phyloP scores from a whole-genome alignment of 2,113 vertebrate genomes.

The Pogona vitticeps region DNA sequence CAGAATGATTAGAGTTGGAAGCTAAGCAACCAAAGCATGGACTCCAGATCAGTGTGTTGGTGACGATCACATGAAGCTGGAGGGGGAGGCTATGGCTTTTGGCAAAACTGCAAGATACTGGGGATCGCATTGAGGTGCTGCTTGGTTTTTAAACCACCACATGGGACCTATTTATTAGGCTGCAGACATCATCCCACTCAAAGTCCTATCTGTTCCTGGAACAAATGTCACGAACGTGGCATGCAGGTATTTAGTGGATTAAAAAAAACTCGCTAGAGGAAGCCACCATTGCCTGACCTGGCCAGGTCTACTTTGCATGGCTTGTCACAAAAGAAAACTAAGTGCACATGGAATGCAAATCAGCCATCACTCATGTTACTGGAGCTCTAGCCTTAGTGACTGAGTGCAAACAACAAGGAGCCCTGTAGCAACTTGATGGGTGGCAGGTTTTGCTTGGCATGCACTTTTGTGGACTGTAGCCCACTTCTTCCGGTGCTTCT shows the following conservation, averaged over 20 bases:
- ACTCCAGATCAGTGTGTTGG: neutral
- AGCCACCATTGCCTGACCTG: constrained; percentile 64
- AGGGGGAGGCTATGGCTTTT: neutral
- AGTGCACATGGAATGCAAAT: constrained; percentile 82
- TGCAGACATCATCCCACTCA: neutral
- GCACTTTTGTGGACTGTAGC: no score
- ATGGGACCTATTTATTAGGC: neutral
- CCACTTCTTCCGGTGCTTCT: no score
- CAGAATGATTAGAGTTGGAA: neutral
- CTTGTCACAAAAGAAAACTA: constrained; percentile 77
- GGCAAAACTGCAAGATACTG: neutral
- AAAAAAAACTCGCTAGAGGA: constrained; percentile 69
- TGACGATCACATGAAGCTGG: neutral
- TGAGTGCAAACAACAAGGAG: constrained; percentile 1
- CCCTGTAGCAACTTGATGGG: no score
- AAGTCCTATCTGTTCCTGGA: constrained; percentile 59
- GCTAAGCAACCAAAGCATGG: neutral
- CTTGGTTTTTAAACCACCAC: neutral
- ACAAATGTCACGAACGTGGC: constrained; percentile 68
- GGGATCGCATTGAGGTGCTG: neutral
- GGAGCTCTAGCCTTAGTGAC: constrained; percentile 53
- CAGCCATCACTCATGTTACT: constrained; percentile 76
- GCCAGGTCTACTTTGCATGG: constrained; percentile 63
- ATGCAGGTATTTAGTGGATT: constrained; percentile 72
- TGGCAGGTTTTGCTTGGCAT: no score